These are phyloP conservation scores for Ataeniobius toweri DNA, from an alignment of 2,797 vertebrate species.

Conservation along the genomic window DNA sequence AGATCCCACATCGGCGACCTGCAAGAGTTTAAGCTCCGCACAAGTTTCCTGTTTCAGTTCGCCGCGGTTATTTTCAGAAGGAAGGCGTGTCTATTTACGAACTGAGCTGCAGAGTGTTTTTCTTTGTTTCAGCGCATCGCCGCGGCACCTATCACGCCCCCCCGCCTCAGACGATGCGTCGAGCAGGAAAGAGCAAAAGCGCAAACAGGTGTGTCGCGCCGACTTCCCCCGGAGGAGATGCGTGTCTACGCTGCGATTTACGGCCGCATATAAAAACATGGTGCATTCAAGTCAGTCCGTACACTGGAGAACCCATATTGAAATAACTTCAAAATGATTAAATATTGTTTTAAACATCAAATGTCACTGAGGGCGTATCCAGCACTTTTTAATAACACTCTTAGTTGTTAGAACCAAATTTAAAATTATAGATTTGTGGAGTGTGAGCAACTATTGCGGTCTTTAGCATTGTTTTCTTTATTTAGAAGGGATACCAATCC, in stretches of 20 bases:
- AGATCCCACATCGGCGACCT: slow-evolving; percentile 58
- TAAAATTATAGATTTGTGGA: not conserved
- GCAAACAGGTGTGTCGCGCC: not conserved
- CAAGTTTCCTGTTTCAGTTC: slow-evolving; percentile 81
- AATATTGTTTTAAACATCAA: not conserved
- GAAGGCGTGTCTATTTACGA: slow-evolving; percentile 76
- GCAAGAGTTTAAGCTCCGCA: slow-evolving; percentile 48
- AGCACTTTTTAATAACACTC: not conserved
- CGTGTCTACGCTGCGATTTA: not conserved
- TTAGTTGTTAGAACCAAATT: not conserved
- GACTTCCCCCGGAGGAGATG: not conserved
- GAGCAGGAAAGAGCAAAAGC: slow-evolving; percentile 4
- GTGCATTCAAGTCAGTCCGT: not conserved
- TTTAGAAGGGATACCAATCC: not conserved
- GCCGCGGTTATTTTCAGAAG: slow-evolving; percentile 70
- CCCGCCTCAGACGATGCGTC: slow-evolving; percentile 1
- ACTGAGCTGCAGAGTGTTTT: slow-evolving; percentile 1
- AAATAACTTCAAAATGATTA: not conserved
- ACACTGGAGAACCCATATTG: not conserved
- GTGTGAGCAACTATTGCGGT: not conserved
- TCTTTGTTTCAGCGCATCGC: not conserved
- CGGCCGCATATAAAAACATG: not conserved
- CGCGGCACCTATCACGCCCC: not conserved
- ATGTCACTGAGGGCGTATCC: not conserved
- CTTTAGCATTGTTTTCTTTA: not conserved